A percentile compares a stretch with the other conserved stretches of the same genome.
phyloP scores from a whole-genome alignment of 1,140 invertebrate genomes.

The Habropoda laboriosa region DNA sequence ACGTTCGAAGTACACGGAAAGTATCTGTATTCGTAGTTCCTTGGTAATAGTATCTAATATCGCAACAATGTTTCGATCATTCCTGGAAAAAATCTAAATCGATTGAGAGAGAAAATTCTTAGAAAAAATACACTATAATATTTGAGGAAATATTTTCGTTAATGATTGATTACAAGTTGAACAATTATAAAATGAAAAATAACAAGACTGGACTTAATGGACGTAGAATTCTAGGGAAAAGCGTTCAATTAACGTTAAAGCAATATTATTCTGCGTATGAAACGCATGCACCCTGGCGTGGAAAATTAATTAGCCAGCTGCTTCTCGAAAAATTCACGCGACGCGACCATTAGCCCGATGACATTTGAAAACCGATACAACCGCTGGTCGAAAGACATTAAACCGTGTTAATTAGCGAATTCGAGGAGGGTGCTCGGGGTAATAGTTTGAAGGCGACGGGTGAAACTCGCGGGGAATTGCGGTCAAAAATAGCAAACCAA shows the following conservation, averaged over 20 bases:
- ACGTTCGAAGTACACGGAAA: too few species aligned
- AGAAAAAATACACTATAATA: too few species aligned
- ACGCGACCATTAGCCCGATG: neutral
- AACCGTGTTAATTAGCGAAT: slow-evolving; percentile 7
- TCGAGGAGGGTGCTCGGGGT: neutral
- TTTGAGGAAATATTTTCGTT: neutral
- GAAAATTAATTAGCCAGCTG: neutral
- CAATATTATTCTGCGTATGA: neutral
- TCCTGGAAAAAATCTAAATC: too few species aligned
- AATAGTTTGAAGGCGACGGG: neutral
- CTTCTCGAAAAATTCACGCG: neutral
- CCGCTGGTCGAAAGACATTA: neutral
- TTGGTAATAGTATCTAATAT: too few species aligned
- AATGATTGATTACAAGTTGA: neutral
- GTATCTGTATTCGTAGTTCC: too few species aligned
- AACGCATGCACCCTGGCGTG: neutral
- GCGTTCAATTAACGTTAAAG: neutral
- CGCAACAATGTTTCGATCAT: too few species aligned
- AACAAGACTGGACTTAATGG: neutral
- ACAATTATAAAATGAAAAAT: neutral
- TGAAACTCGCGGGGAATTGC: neutral
- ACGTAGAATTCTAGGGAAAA: neutral
- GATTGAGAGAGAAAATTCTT: too few species aligned
- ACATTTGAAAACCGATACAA: neutral
- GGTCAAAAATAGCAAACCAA: neutral